Evolutionary conservation across 2,797 vertebrate species (phyloP).

Genomic region (Ceryle rudis): DNA sequence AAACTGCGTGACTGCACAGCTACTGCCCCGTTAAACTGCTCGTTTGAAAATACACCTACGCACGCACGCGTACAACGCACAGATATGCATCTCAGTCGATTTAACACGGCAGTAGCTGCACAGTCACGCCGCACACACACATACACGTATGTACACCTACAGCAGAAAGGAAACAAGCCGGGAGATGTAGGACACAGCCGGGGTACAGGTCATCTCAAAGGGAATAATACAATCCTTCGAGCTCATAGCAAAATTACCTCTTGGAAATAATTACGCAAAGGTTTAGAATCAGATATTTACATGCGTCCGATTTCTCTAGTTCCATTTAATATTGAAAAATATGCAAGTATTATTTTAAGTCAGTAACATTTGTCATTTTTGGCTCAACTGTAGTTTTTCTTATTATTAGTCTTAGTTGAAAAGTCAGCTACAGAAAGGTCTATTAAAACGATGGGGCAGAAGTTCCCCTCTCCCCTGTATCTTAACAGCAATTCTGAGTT

Average conservation of each 20-base stretch:
- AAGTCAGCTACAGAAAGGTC: conserved; percentile 47
- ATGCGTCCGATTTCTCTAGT: conserved; percentile 31
- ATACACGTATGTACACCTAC: conserved; percentile 46
- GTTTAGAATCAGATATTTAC: conserved; percentile 53
- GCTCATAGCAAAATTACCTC: conserved; percentile 58
- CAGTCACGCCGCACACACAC: background rate
- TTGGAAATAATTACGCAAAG: conserved; percentile 48
- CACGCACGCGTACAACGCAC: background rate
- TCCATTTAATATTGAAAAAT: conserved; percentile 51
- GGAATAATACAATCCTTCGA: conserved; percentile 12
- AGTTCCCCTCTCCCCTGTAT: background rate
- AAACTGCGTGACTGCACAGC: background rate
- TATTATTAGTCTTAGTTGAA: conserved; percentile 32
- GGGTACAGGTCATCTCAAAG: conserved; percentile 38
- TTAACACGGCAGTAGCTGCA: background rate
- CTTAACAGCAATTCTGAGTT: conserved; percentile 14
- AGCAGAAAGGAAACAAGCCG: conserved; percentile 53
- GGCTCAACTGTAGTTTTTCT: conserved; percentile 48
- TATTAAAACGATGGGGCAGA: background rate
- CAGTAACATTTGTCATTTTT: conserved; percentile 44
- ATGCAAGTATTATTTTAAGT: conserved; percentile 45
- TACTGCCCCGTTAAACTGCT: background rate
- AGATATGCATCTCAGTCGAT: background rate
- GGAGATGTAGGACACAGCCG: conserved; percentile 37
- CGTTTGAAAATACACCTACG: background rate